Base-by-base conservation (phyloP, 1,140 invertebrate genomes). In the Drosophila pruinosa region DNA sequence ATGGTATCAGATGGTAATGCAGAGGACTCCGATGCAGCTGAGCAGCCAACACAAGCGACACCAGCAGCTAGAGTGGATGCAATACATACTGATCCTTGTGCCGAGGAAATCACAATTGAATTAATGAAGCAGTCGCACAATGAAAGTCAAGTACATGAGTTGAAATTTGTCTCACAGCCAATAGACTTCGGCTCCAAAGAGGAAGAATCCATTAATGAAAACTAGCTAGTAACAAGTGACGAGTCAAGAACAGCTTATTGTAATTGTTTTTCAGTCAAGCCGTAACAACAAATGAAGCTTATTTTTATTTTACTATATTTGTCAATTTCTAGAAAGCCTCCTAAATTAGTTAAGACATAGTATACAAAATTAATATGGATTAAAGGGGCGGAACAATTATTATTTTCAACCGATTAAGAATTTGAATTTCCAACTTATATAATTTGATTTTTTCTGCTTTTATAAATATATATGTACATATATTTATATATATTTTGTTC, bases 51-150 rank as follows among this genome's bases (percentile, higher is more conserved):
- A 17, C 14, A 47, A 21, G n/a, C 19, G n/a, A 45, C 7, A 17
- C 7, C 54, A 7, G 6, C 36, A 2, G 50, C 41, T 5, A 72
- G 61, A n/a, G 50, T 43, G 6, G 64, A 70, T 12, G 56, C 21
- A 17, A 58, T 19, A 22, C 31, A 56, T 24, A 22, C 43, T 1
- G 63, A 72, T 36, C 22, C 48, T 0, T 41, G 31, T 28, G 56
- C 58, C 17, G 82, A 88, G 3, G 81, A 86, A 56, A 81, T 86
- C 21, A 86, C 81, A 5, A 86, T 86, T 19, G 81, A 86, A 26
- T 86, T 82, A 5, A 48, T 78, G 36, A 88, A 78, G 38, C 82
- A 88, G 36, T 88, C 82, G 4, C 82, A 86, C 19, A 82, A 86
- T 8, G 81, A 86, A 15, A 81, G 58, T 21, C 78, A 76, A 24